Base-by-base conservation (phyloP, 2,797 vertebrate genomes). In the Thamnophis elegans region DNA sequence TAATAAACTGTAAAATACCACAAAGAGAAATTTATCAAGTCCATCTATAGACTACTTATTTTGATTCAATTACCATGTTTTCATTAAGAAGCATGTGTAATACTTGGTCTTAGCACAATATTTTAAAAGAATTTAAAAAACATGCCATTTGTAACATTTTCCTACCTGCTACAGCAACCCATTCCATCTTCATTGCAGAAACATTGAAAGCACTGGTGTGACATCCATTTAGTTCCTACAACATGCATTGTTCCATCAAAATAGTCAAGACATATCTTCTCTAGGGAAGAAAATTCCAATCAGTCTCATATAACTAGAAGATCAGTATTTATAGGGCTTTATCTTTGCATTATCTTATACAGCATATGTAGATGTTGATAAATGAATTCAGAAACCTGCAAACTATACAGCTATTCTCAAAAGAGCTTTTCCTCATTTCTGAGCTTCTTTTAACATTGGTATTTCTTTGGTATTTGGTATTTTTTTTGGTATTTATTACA, bases 201-300 rank as follows among this genome's bases (percentile, higher is more conserved):
- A 65, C 62, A 32, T n/a, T 1, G 4, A n/a, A 14, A 6, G 12
- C 62, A 32, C 12, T 0, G 0, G 13, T 13, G 4, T 65, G 62
- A 14, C 0, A 5, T 0, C 62, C 13, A 32, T 14, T 14, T 0
- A 65, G 62, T 32, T 65, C 28, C 28, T 16, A 4, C 5, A 1
- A 14, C 14, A 32, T 65, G 28, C 5, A n/a, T 2, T 5, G 5
- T 65, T 65, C n/a, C 14, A 14, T 14, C 28, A 6, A 4, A n/a
- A n/a, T 1, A 2, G 28, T 16, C 62, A n/a, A 0, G 2, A 12
- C 28, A 32, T 32, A n/a, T 5, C 12, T 5, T 32, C 4, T n/a
- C 62, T 65, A 65, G 62, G 62, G 26, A 14, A 32, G 62, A 65
- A 13, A 65, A n/a, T 16, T 65, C 26, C 28, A 65, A n/a, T 65